Evolutionary conservation across 2,113 vertebrate genomes (phyloP), one percentile per base, ranked within the genome.

Genomic region (Chamaetylas fuelleborni): DNA sequence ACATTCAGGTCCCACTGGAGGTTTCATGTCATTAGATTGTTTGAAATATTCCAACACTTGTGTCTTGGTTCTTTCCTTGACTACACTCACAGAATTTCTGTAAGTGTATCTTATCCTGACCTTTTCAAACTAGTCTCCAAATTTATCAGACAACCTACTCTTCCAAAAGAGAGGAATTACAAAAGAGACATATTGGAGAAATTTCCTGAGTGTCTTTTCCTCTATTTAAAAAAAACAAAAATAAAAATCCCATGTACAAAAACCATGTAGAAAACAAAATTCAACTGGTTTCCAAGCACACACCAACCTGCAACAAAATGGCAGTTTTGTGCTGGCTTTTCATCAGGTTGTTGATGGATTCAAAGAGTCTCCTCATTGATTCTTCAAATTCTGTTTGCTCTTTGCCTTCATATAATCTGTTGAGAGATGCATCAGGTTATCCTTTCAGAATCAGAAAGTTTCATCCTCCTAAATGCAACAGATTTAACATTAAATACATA

Each of bases 341-440:
- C 99, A 99, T 99, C 97, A 99, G 96, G 74, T 98, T 99, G 98
- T 99, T 99, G 97, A 99, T 99, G 88, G 99, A 99, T 97, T 99
- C 99, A 97, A 99, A 99, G 87, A 99, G 98, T 47, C 97, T 98
- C 89, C 98, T 98, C 98, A 99, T 98, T 13, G 99, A 99, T 91
- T 99, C 98, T 96, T 99, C 99, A 97, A 99, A 99, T 95, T 99
- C 99, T 6, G 93, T 97, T 97, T 99, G 99, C 95, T 99, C 99
- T 95, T 99, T 99, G 86, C 99, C 99, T 96, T 99, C 99, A 45
- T 99, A 99, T 16, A 99, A 95, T 95, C 99, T 99, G 65, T 61
- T 86, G 70, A 90, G 81, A 95, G 57, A 96, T 53, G 56, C 54
- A 90, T 28, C 28, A 33, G 8, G 13, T 97, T 92, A 97, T 34